These are phyloP conservation scores for Bombyx mori DNA, from an alignment of 1,140 invertebrate genomes.

Conservation along the genomic window DNA sequence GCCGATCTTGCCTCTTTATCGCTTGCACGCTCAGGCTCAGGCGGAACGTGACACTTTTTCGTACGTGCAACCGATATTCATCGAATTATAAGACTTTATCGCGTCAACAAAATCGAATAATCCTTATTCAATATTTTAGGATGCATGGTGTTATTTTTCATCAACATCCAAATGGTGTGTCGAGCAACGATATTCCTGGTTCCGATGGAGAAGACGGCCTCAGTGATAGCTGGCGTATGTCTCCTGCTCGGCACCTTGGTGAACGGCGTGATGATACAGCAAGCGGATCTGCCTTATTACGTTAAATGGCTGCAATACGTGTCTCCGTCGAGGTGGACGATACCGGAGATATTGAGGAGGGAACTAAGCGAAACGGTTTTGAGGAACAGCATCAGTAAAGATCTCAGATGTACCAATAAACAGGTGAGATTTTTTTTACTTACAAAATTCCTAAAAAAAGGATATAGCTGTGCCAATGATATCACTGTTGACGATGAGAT, in stretches of 20 bases:
- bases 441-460: too few relatives aligned
- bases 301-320: slow-evolving; percentile 77
- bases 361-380: slow-evolving; percentile 77
- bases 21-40: too few relatives aligned
- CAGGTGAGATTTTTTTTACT: slow-evolving; percentile 39
- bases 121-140: slow-evolving; percentile 58
- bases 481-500: too few relatives aligned
- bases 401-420: slow-evolving; percentile 77
- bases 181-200: slow-evolving; percentile 78
- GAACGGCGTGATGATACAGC: slow-evolving; percentile 81
- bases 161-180: slow-evolving; percentile 79
- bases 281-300: slow-evolving; percentile 78
- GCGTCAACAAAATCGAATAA: neutral
- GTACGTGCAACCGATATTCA: too few relatives aligned
- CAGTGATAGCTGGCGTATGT: slow-evolving; percentile 75
- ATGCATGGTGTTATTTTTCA: slow-evolving; percentile 84
- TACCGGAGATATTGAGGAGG: slow-evolving; percentile 76
- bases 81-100: too few relatives aligned
- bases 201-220: slow-evolving; percentile 72
- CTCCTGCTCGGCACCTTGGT: slow-evolving; percentile 76
- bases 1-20: too few relatives aligned
- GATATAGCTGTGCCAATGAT: too few relatives aligned
- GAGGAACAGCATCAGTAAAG: slow-evolving; percentile 69
- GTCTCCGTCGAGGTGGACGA: slow-evolving; percentile 83
- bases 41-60: too few relatives aligned